Evolutionary conservation across 2,113 vertebrate species (phyloP).

Genomic region (Pogonocichla stellata): DNA sequence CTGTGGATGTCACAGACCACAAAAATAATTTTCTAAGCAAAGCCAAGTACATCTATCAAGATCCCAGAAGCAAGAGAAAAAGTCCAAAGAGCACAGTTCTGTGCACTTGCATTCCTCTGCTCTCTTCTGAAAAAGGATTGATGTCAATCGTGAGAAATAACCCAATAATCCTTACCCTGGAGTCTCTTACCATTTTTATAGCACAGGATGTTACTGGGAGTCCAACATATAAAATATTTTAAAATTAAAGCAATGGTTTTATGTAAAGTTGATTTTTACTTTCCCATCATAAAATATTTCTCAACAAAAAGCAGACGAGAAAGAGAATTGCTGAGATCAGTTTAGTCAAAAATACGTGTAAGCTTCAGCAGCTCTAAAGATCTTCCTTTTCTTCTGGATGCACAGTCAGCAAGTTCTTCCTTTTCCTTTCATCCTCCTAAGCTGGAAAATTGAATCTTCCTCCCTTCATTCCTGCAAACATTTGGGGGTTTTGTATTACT

Average conservation of each 20-base stretch:
- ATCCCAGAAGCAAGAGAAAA: background rate
- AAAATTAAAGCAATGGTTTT: background rate
- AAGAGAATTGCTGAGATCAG: background rate
- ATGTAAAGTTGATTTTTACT: background rate
- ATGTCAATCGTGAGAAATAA: background rate
- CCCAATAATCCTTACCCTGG: background rate
- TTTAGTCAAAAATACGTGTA: background rate
- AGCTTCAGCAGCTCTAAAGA: background rate
- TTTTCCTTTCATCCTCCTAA: background rate
- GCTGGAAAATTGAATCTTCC: background rate
- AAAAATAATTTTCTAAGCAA: background rate
- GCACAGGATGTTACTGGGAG: background rate
- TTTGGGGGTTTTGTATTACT: background rate
- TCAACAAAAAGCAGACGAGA: background rate
- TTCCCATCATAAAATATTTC: background rate
- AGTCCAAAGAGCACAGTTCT: background rate
- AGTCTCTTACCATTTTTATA: background rate
- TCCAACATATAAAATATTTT: background rate
- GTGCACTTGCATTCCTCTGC: background rate
- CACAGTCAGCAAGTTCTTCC: background rate
- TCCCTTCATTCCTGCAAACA: background rate
- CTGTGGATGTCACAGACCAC: conserved; percentile 2
- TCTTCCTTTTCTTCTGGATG: background rate
- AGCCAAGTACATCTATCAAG: background rate
- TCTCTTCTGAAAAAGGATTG: background rate